These are phyloP conservation scores for Zeuzera pyrina DNA, from an alignment of 2,888 invertebrate species.

Conservation along the genomic window DNA sequence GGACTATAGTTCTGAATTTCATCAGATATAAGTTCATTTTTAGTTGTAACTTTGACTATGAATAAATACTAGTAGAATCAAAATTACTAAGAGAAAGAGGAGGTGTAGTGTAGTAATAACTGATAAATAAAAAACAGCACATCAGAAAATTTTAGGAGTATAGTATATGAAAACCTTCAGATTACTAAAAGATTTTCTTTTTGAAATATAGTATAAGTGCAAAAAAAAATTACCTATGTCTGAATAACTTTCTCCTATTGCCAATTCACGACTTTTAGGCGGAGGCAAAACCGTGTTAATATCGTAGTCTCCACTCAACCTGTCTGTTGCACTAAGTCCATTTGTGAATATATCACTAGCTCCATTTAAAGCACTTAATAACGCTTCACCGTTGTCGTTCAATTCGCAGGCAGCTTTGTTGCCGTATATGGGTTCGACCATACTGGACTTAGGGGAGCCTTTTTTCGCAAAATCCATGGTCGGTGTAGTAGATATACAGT, in stretches of 20 bases:
- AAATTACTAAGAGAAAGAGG: no score
- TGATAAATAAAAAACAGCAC: no score
- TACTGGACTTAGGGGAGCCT: slow-evolving; percentile 54
- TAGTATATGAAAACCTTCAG: no score
- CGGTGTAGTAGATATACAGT: slow-evolving; percentile 61
- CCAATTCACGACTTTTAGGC: slow-evolving; percentile 63
- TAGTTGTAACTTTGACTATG: no score
- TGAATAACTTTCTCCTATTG: slow-evolving; percentile 68
- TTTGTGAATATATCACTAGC: slow-evolving; percentile 59
- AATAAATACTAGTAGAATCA: no score
- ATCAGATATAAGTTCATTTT: no score
- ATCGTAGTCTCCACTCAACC: slow-evolving; percentile 65
- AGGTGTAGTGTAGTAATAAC: no score
- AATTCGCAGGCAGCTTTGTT: slow-evolving; percentile 60
- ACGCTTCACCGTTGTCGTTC: slow-evolving; percentile 51
- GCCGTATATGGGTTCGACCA: slow-evolving; percentile 63
- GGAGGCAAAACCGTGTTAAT: slow-evolving; percentile 64
- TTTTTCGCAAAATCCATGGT: slow-evolving; percentile 61
- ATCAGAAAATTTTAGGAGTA: no score
- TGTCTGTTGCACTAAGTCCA: slow-evolving; percentile 45
- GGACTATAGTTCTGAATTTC: no score
- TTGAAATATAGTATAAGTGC: no score
- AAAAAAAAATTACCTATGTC: slow-evolving; percentile 57
- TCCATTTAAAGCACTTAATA: slow-evolving; percentile 53
- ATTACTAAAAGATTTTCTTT: no score